A percentile compares a stretch with the other conserved stretches of the same genome.
phyloP scores from a whole-genome alignment of 2,888 invertebrate species.

The Prosopocoilus inquinatus region DNA sequence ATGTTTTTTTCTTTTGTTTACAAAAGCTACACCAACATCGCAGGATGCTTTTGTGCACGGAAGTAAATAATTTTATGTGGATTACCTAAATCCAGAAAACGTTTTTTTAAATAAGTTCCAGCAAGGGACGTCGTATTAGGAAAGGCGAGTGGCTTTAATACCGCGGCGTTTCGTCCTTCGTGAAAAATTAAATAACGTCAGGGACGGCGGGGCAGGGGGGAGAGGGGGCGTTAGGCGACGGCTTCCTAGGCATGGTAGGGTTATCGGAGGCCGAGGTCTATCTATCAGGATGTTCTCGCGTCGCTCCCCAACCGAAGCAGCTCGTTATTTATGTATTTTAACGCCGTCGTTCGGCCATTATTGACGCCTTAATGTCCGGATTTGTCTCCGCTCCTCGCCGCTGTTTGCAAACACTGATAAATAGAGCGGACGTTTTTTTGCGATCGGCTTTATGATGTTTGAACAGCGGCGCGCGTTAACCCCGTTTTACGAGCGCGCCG shows the following conservation, averaged over 20 bases:
- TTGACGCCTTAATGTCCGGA: conserved; percentile 52
- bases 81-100: too few relatives aligned
- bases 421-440: conserved; percentile 37
- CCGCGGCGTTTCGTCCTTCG: too few relatives aligned
- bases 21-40: too few relatives aligned
- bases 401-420: conserved; percentile 53
- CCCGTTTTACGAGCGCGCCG: conserved; percentile 31
- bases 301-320: conserved; percentile 31
- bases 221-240: conserved; percentile 7
- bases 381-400: conserved; percentile 49
- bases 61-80: too few relatives aligned
- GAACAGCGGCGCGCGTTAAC: conserved; percentile 38
- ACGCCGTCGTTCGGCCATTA: conserved; percentile 50
- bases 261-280: conserved; percentile 35
- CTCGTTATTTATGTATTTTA: conserved; percentile 52
- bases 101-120: too few relatives aligned
- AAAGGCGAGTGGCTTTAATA: too few relatives aligned
- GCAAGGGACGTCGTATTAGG: too few relatives aligned
- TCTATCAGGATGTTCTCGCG: conserved; percentile 41
- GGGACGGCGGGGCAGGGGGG: background rate
- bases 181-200: too few relatives aligned
- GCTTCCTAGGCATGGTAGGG: conserved; percentile 25
- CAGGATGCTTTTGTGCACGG: too few relatives aligned
- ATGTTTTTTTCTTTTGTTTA: too few relatives aligned
- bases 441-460: conserved; percentile 39